phyloP scores from a whole-genome alignment of 2,797 vertebrate genomes.

The Ctenosaura bakeri region DNA sequence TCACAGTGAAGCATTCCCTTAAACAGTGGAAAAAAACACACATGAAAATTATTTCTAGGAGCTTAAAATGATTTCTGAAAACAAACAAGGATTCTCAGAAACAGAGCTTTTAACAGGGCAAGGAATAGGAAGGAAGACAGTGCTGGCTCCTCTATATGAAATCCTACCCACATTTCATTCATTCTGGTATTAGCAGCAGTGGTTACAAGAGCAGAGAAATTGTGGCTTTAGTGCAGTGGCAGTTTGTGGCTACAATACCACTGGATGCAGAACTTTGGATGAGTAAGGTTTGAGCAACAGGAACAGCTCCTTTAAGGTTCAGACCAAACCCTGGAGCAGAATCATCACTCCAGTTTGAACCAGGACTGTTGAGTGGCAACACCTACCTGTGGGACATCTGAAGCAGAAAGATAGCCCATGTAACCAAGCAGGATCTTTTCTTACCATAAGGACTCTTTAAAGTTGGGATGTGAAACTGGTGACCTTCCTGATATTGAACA shows the following conservation, averaged over 20 bases:
- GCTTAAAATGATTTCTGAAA: conserved; percentile 50
- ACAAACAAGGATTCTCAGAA: conserved; percentile 43
- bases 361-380: neutral
- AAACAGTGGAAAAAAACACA: conserved; percentile 33
- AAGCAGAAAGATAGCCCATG: neutral
- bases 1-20: conserved; percentile 56
- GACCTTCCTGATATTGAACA: neutral
- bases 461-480: neutral
- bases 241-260: no score
- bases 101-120: conserved; percentile 11
- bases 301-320: no score
- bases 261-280: no score
- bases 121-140: neutral
- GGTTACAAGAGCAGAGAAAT: neutral
- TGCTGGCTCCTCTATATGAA: neutral
- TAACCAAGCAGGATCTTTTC: neutral
- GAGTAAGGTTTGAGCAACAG: no score
- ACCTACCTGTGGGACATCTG: neutral
- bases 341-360: neutral
- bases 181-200: neutral
- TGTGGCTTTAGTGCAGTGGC: no score
- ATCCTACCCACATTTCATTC: neutral
- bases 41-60: conserved; percentile 44
- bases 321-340: no score
- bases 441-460: neutral